Conservation (phyloP, 2,113 vertebrate species). For the Amphiprion percula region DNA sequence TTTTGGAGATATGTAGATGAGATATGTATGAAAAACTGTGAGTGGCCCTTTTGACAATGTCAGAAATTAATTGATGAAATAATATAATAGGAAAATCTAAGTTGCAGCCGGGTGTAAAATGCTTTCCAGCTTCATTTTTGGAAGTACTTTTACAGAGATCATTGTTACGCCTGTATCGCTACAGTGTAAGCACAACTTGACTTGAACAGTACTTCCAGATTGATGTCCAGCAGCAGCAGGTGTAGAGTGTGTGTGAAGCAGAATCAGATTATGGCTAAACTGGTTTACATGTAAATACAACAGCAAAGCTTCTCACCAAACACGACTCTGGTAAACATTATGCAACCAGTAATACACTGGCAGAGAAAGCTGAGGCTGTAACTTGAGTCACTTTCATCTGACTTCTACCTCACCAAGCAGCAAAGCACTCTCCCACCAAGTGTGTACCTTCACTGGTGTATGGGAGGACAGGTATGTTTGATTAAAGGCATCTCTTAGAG, state of each 20-base stretch:
- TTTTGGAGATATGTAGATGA: too few relatives aligned
- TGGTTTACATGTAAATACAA: slow-evolving; percentile 45
- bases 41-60: too few relatives aligned
- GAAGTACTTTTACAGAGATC: too few relatives aligned
- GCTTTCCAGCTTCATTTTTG: too few relatives aligned
- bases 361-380: slow-evolving; percentile 1
- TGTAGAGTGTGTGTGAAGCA: slow-evolving; percentile 1
- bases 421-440: neutral
- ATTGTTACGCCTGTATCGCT: too few relatives aligned
- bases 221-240: neutral
- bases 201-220: too few relatives aligned
- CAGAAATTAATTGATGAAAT: too few relatives aligned
- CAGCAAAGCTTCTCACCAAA: neutral
- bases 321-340: neutral
- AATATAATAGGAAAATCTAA: too few relatives aligned
- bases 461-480: slow-evolving; percentile 1
- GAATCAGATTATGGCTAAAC: slow-evolving; percentile 51
- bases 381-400: neutral
- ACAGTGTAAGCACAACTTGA: too few relatives aligned
- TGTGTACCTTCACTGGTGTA: neutral
- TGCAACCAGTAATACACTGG: neutral
- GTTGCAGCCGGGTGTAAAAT: neutral
- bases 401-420: neutral
- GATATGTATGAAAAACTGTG: too few relatives aligned
- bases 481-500: slow-evolving; percentile 12